Base-by-base conservation (phyloP, 2,797 vertebrate genomes). In the Acipenser transmontanus region DNA sequence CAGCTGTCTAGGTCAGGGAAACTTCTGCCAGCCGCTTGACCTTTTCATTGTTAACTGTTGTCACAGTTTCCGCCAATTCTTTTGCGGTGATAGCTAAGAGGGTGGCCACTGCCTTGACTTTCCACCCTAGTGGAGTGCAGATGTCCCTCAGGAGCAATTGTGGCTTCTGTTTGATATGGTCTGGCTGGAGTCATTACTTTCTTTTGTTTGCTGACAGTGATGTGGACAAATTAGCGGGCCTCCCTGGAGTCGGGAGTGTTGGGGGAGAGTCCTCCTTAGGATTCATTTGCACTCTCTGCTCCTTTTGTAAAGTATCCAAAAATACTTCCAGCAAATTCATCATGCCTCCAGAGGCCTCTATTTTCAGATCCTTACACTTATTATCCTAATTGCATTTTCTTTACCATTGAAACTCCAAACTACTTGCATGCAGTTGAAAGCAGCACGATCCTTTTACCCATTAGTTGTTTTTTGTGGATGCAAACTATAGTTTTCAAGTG, bases 1-100 rank as follows among this genome's bases (percentile, higher is more conserved):
- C 78, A 80, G 85, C 80, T 87, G 87, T 91, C 79, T 81, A 89
- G 93, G 93, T 95, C 93, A 93, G 79, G 82, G 74, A 84, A 73
- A 85, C 81, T 76, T 76, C 87, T 80, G 76, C 49, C 71, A 88
- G 77, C 85, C 77, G 71, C 80, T 86, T 85, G 85, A 88, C 83
- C 86, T 86, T 85, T 81, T 72, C 72, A 80, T 88, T 88, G 90
- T 91, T 83, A 66, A 51, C 76, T 76, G 80, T 73, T 85, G 72
- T 69, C 59, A 62, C 79, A 71, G 63, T 74, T 85, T 87, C 84
- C 83, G 83, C 80, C 7, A 7, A 73, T 79, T 87, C 84, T 85
- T 83, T 80, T 86, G 81, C 78, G 79, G 76, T 76, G 75, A 74
- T 73, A 49, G 77, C 85, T 88, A 87, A 92, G 89, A 90, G 88